Conservation (phyloP, 2,113 vertebrate genomes). For the Scomber scombrus region DNA sequence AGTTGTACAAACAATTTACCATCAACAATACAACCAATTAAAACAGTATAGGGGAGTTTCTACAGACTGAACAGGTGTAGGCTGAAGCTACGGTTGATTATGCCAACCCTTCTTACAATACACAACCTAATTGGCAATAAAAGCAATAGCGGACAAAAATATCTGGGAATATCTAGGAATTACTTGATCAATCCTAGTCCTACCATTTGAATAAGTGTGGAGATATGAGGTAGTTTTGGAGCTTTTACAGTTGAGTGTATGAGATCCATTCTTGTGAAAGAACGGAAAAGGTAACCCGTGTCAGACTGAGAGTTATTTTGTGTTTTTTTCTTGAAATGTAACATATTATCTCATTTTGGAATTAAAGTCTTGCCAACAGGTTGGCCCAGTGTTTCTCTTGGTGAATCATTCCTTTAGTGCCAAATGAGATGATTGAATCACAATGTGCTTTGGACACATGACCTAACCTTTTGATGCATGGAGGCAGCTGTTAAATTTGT, state of each 20-base stretch:
- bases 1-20: too few species aligned
- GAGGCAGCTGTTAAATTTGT: constrained; percentile 22
- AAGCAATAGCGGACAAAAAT: too few species aligned
- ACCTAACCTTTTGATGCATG: constrained; percentile 18
- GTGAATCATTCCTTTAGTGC: neutral
- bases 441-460: constrained; percentile 18
- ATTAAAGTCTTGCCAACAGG: neutral
- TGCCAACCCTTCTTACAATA: too few species aligned
- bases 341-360: neutral
- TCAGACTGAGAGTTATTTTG: neutral
- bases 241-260: neutral
- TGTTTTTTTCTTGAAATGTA: neutral
- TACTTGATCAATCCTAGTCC: neutral
- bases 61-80: too few species aligned
- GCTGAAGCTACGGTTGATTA: too few species aligned
- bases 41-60: too few species aligned
- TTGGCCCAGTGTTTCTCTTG: neutral
- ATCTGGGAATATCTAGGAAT: too few species aligned
- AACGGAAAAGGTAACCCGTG: too few species aligned
- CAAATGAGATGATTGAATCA: constrained; percentile 26
- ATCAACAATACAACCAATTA: too few species aligned
- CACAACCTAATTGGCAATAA: too few species aligned
- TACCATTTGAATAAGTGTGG: neutral
- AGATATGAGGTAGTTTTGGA: neutral
- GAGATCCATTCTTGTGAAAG: too few species aligned